Percentiles rank a stretch among this genome's conserved stretches.
Evolutionary conservation across 2,113 vertebrate genomes (phyloP).

Genomic region (Excalfactoria chinensis): DNA sequence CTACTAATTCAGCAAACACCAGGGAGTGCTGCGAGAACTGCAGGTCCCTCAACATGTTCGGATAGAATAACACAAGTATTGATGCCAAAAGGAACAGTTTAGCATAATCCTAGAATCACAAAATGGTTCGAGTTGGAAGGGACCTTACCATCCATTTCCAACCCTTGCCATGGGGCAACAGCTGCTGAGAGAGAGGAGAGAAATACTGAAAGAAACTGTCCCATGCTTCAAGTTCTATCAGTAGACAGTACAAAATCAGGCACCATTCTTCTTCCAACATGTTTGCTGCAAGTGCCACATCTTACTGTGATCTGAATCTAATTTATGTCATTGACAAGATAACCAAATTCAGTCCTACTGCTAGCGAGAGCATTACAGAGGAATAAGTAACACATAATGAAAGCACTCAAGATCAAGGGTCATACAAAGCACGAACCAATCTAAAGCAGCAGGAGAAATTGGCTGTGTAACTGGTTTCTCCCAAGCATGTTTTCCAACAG

Average conservation of each 20-base stretch:
- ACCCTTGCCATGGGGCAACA: not conserved
- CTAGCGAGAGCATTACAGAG: not conserved
- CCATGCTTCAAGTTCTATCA: not conserved
- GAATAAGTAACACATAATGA: not conserved
- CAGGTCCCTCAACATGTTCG: not conserved
- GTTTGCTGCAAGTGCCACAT: not conserved
- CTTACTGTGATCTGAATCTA: not conserved
- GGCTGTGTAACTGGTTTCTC: not conserved
- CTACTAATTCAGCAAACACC: not conserved
- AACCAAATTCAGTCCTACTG: not conserved
- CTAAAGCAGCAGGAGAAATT: not conserved
- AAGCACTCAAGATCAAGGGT: not conserved
- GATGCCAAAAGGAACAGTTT: not conserved
- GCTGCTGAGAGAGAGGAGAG: not conserved
- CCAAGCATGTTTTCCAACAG: not conserved
- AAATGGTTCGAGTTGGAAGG: not conserved
- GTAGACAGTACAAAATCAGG: not conserved
- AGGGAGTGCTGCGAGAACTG: not conserved
- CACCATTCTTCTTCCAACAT: not conserved
- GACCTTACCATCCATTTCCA: not conserved
- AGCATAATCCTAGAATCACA: not conserved
- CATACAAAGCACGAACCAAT: not conserved
- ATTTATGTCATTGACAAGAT: not conserved
- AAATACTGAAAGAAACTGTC: not conserved
- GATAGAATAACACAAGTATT: not conserved